Evolutionary conservation across 2,113 vertebrate genomes (phyloP).

Genomic region (Trichomycterus rosablanca): DNA sequence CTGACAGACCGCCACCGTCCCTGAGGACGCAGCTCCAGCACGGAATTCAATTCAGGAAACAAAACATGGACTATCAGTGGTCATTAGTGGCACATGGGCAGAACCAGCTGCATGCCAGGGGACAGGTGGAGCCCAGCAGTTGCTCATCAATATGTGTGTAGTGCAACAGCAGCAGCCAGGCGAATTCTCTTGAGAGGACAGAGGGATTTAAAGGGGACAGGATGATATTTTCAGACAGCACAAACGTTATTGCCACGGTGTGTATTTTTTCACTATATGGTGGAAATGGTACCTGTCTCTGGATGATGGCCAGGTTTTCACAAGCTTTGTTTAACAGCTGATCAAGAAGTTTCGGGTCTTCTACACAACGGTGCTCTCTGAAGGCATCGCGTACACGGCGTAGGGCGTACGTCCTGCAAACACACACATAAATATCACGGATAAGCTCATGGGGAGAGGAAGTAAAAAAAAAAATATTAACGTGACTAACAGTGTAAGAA

Average conservation of each 20-base stretch:
- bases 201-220: slow-evolving; percentile 21
- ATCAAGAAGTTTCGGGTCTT: slow-evolving; percentile 73
- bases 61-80: slow-evolving; percentile 47
- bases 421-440: not conserved
- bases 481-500: too few species aligned
- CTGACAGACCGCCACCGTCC: too few species aligned
- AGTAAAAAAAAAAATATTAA: too few species aligned
- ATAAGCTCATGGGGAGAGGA: not conserved
- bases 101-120: too few species aligned
- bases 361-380: slow-evolving; percentile 78
- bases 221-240: too few species aligned
- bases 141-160: too few species aligned
- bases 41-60: slow-evolving; percentile 55
- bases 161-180: not conserved
- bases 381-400: slow-evolving; percentile 88
- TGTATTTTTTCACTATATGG: not conserved
- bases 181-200: slow-evolving; percentile 15
- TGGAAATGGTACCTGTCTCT: slow-evolving; percentile 77
- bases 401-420: slow-evolving; percentile 80
- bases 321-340: slow-evolving; percentile 75
- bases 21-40: too few species aligned
- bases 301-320: slow-evolving; percentile 75
- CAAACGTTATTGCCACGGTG: too few species aligned
- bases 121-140: too few species aligned
- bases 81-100: slow-evolving; percentile 48